Evolutionary conservation across 2,797 vertebrate species (phyloP).

Genomic region (Allobates femoralis): DNA sequence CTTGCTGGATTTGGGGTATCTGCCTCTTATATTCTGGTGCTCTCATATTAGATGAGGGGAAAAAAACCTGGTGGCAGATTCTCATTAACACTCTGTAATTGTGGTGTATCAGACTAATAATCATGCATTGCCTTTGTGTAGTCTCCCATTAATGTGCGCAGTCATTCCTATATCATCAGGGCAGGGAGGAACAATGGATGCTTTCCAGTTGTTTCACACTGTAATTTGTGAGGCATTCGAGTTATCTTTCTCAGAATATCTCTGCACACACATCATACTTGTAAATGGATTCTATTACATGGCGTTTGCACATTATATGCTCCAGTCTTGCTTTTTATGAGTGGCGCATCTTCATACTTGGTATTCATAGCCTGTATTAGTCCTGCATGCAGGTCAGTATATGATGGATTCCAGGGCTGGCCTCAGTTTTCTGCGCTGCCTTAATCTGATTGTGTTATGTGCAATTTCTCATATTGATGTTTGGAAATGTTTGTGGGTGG

Average conservation of each 20-base stretch:
- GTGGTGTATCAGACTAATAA: background rate
- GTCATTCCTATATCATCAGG: background rate
- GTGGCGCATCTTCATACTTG: background rate
- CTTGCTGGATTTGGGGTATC: too few relatives aligned
- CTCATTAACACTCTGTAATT: too few relatives aligned
- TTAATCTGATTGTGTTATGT: background rate
- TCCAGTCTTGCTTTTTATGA: background rate
- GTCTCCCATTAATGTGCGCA: background rate
- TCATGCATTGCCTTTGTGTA: background rate
- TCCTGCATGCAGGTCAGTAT: background rate
- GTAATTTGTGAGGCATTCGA: background rate
- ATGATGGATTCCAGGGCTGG: background rate
- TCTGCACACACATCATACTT: background rate
- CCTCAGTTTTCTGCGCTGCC: too few relatives aligned
- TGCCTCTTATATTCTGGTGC: too few relatives aligned
- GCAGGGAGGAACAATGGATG: background rate
- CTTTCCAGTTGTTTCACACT: background rate
- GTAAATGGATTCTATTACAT: background rate
- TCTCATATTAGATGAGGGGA: too few relatives aligned
- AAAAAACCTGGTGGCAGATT: too few relatives aligned
- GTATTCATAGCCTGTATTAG: background rate
- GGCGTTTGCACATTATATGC: background rate
- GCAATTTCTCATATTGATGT: background rate
- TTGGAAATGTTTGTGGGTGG: conserved; percentile 21
- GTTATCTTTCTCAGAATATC: background rate